These are phyloP conservation scores for Muscidifurax raptorellus DNA, from an alignment of 1,140 invertebrate genomes.

Conservation along the genomic window DNA sequence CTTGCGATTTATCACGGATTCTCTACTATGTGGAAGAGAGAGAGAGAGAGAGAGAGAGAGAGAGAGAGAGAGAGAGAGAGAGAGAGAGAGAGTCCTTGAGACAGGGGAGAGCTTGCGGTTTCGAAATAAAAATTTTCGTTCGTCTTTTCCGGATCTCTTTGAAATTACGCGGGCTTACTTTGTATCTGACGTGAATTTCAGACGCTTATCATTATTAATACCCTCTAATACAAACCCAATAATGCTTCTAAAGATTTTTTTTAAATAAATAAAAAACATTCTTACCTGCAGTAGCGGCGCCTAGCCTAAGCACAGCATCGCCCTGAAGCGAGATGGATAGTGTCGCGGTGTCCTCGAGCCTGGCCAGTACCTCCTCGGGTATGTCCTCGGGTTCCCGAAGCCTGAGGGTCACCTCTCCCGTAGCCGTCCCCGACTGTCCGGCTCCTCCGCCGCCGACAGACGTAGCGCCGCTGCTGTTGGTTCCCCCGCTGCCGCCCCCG, in stretches of 20 bases:
- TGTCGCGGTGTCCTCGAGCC: constrained; percentile 75
- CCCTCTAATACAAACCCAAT: no score
- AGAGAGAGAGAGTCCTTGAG: no score
- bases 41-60: no score
- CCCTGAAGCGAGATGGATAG: constrained; percentile 75
- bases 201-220: no score
- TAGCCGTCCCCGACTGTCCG: constrained; percentile 67
- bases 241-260: no score
- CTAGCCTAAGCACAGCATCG: constrained; percentile 73
- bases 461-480: constrained; percentile 45
- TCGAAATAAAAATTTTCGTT: no score
- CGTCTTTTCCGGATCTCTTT: no score
- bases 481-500: constrained; percentile 69
- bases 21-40: no score
- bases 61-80: no score
- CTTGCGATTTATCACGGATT: background rate
- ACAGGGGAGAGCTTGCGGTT: no score
- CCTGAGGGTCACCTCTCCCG: constrained; percentile 75
- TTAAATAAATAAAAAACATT: constrained; percentile 30
- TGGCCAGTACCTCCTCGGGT: constrained; percentile 74
- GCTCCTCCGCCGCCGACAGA: constrained; percentile 67
- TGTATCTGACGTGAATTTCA: no score
- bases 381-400: constrained; percentile 76
- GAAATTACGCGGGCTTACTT: no score
- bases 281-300: constrained; percentile 71